Evolutionary conservation across 2,888 invertebrate genomes (phyloP), one percentile per base, ranked within the genome.

Genomic region (Mesorhabditis spiculigera): DNA sequence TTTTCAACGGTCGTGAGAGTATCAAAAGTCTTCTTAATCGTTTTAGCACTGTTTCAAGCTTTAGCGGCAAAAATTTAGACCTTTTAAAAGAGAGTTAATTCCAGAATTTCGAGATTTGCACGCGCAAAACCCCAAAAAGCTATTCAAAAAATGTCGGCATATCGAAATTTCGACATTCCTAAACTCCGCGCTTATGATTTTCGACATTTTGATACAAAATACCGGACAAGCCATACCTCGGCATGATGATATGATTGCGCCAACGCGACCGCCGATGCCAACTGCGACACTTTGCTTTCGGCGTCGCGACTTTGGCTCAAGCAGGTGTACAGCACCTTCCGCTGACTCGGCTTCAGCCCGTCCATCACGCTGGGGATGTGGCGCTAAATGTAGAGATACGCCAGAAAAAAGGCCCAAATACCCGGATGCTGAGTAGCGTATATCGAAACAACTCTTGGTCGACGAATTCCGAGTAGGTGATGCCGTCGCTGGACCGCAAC

Each of bases 181-280:
- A 10, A n/a, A n/a, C n/a, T n/a, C n/a, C n/a, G n/a, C n/a, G n/a
- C n/a, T n/a, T n/a, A n/a, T n/a, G n/a, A n/a, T n/a, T n/a, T n/a
- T n/a, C n/a, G n/a, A n/a, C n/a, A n/a, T n/a, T n/a, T n/a, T n/a
- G n/a, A n/a, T n/a, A n/a, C n/a, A n/a, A n/a, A n/a, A n/a, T n/a
- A n/a, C n/a, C n/a, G n/a, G n/a, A n/a, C n/a, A n/a, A 63, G n/a
- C 41, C 4, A 5, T 63, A 73, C 90, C 88, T 98, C 97, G 85
- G 97, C 97, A 85, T 98, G 98, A 89, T 98, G 98, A 87, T 98
- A 98, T 1, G 95, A 95, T 0, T 96, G 95, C 86, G 92, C 91
- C 88, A 97, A 96, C 0, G 95, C 94, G 3, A 98, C 95, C 0
- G 95, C 94, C 80, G 96, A 97, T 68, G 95, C 94, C 84, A 98